phyloP scores from a whole-genome alignment of 1,140 invertebrate genomes.

The Calosoma granatense region DNA sequence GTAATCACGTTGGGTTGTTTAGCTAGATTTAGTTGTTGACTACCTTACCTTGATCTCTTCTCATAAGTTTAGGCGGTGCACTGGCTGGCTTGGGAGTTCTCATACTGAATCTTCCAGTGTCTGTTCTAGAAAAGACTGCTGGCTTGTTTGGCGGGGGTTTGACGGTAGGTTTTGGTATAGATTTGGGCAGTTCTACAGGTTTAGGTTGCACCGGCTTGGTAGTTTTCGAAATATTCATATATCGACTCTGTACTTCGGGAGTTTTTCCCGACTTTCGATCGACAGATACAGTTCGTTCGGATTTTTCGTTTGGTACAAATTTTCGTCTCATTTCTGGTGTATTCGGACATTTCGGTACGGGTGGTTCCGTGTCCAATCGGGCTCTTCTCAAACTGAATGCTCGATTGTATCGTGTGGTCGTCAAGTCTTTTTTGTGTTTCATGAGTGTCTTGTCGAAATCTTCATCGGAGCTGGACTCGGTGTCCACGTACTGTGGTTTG shows the following conservation, averaged over 20 bases:
- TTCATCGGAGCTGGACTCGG: slow-evolving; percentile 30
- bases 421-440: slow-evolving; percentile 24
- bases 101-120: slow-evolving; percentile 56
- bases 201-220: not conserved
- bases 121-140: slow-evolving; percentile 43
- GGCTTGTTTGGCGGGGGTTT: slow-evolving; percentile 26
- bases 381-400: slow-evolving; percentile 34
- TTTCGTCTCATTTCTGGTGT: slow-evolving; percentile 40
- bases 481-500: slow-evolving; percentile 30
- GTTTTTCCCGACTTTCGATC: slow-evolving; percentile 29
- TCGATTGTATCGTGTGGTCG: slow-evolving; percentile 44
- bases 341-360: slow-evolving; percentile 37
- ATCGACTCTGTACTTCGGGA: slow-evolving; percentile 31
- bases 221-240: slow-evolving; percentile 27
- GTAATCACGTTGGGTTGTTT: slow-evolving; percentile 20
- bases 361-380: slow-evolving; percentile 28
- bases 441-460: slow-evolving; percentile 25
- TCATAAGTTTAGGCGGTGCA: slow-evolving; percentile 15
- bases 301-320: slow-evolving; percentile 13
- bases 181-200: slow-evolving; percentile 18
- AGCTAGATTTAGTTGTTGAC: too few relatives aligned
- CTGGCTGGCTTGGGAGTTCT: slow-evolving; percentile 32
- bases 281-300: slow-evolving; percentile 25
- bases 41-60: slow-evolving; percentile 10
- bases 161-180: slow-evolving; percentile 21